phyloP scores from a whole-genome alignment of 2,113 vertebrate species.

The Charadrius vociferus region DNA sequence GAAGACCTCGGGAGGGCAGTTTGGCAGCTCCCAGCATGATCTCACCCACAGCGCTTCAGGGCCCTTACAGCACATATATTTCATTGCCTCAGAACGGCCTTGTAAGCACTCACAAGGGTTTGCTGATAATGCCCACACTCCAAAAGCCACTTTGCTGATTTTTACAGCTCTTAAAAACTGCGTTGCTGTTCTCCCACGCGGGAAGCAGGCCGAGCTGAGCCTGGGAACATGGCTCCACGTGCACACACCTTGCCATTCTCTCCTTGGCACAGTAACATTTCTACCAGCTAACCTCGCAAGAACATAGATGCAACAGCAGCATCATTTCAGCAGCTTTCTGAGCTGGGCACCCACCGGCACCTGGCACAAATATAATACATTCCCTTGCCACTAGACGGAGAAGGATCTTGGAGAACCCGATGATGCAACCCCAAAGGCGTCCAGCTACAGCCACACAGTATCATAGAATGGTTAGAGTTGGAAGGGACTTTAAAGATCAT shows the following conservation, averaged over 20 bases:
- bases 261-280: rapidly evolving
- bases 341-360: not conserved
- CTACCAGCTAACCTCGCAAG: not conserved
- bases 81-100: not conserved
- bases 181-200: not conserved
- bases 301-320: not conserved
- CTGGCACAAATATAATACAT: rapidly evolving
- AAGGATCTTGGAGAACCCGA: not conserved
- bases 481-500: not conserved
- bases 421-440: not conserved
- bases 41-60: rapidly evolving
- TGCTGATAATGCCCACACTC: rapidly evolving
- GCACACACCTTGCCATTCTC: not conserved
- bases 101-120: not conserved
- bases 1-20: not conserved
- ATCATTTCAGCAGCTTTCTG: not conserved
- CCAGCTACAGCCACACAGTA: rapidly evolving
- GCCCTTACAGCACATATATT: not conserved
- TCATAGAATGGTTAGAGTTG: not conserved
- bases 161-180: not conserved
- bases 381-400: not conserved
- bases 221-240: rapidly evolving
- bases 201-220: not conserved
- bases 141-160: not conserved
- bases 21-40: not conserved